These are phyloP conservation scores for Noctua pronuba DNA, from an alignment of 2,888 invertebrate species.

Conservation along the genomic window DNA sequence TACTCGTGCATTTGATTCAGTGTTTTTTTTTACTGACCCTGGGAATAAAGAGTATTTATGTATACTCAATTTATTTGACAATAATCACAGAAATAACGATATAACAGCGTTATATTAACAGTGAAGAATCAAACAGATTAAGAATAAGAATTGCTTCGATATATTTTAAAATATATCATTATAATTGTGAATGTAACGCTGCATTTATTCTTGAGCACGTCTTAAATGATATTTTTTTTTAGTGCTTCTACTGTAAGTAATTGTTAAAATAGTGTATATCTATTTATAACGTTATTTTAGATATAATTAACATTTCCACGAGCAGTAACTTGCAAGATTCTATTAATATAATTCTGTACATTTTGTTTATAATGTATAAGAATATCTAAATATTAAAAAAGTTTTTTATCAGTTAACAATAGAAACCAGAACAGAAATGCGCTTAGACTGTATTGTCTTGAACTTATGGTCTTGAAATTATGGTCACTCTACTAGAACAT, in stretches of 20 bases:
- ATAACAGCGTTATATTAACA: slow-evolving; percentile 51
- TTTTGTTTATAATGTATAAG: slow-evolving; percentile 47
- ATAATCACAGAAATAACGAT: slow-evolving; percentile 50
- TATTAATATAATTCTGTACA: slow-evolving; percentile 48
- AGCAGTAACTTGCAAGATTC: slow-evolving; percentile 49
- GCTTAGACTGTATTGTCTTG: slow-evolving; percentile 39
- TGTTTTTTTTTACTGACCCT: slow-evolving; percentile 48
- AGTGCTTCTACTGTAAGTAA: slow-evolving; percentile 50
- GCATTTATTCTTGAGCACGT: slow-evolving; percentile 50
- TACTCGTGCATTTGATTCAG: slow-evolving; percentile 49
- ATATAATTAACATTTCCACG: slow-evolving; percentile 50
- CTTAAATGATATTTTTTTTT: slow-evolving; percentile 50
- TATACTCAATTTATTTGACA: slow-evolving; percentile 51
- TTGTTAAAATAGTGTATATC: slow-evolving; percentile 49
- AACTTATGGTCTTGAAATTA: slow-evolving; percentile 35
- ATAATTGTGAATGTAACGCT: slow-evolving; percentile 49
- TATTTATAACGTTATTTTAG: slow-evolving; percentile 47
- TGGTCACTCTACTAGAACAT: slow-evolving; percentile 43
- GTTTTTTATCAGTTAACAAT: too few relatives aligned
- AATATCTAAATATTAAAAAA: slow-evolving; percentile 48
- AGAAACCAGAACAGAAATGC: slow-evolving; percentile 50
- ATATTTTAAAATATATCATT: slow-evolving; percentile 44
- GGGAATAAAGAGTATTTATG: slow-evolving; percentile 49
- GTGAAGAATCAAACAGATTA: slow-evolving; percentile 48
- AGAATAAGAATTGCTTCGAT: slow-evolving; percentile 48